Evolutionary conservation across 1,140 invertebrate genomes (phyloP).

Genomic region (Drosophila lowei): DNA sequence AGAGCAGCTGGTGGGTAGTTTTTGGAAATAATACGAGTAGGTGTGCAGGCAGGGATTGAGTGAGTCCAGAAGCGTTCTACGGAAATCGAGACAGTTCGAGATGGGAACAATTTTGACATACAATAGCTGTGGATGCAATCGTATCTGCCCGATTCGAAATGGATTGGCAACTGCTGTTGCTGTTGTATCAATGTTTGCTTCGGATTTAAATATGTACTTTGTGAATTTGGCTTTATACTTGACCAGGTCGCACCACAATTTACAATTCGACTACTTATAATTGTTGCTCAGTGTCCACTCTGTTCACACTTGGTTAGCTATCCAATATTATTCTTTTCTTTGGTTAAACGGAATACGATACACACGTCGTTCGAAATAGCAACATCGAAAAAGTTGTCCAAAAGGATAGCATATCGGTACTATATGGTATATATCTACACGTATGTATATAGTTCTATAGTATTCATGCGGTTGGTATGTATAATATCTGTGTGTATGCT

Average conservation of each 20-base stretch:
- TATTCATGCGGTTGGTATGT: constrained; percentile 40
- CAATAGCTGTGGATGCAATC: background rate
- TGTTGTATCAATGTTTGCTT: constrained; percentile 28
- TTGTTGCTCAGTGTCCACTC: constrained; percentile 34
- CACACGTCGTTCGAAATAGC: constrained; percentile 47
- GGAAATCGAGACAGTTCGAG: background rate
- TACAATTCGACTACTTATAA: constrained; percentile 61
- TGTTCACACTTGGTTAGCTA: constrained; percentile 5
- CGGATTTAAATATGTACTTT: too few relatives aligned
- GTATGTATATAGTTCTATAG: constrained; percentile 62
- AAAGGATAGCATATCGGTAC: constrained; percentile 67
- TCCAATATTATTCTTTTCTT: constrained; percentile 17
- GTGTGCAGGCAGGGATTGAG: constrained; percentile 29
- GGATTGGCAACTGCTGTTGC: constrained; percentile 29
- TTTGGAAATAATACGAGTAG: constrained; percentile 25
- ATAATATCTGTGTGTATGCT: constrained; percentile 66
- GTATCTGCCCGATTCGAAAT: constrained; percentile 1
- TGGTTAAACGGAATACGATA: constrained; percentile 23
- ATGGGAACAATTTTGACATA: constrained; percentile 1
- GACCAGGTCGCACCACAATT: constrained; percentile 74
- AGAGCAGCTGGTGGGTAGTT: constrained; percentile 75
- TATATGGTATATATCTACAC: constrained; percentile 48
- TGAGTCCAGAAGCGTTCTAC: constrained; percentile 34
- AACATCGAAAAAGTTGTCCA: constrained; percentile 79
- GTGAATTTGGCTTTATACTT: constrained; percentile 63